Conservation (phyloP, 2,113 vertebrate genomes). For the Capricornis sumatraensis region DNA sequence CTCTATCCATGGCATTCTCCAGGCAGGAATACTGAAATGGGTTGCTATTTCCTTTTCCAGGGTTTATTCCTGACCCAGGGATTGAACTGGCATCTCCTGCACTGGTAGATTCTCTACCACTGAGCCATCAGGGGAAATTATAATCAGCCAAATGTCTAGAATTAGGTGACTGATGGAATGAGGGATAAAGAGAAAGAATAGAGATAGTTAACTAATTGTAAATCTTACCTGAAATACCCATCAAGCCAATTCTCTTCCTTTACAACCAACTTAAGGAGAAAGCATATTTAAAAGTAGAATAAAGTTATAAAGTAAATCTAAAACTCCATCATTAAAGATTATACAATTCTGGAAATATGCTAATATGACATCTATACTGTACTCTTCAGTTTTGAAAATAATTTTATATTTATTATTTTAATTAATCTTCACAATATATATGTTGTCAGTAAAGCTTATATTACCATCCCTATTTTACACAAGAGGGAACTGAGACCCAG, state of each 20-base stretch:
- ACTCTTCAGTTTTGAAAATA: background rate
- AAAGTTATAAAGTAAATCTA: background rate
- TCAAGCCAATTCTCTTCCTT: background rate
- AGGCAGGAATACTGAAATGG: background rate
- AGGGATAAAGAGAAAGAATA: background rate
- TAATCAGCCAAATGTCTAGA: background rate
- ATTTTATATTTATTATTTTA: background rate
- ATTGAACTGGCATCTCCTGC: background rate
- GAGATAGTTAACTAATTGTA: background rate
- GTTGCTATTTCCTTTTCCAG: background rate
- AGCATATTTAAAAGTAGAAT: conserved; percentile 20
- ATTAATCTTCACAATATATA: background rate
- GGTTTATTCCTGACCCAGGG: background rate
- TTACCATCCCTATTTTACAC: background rate
- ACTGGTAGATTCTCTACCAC: background rate
- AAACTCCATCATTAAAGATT: background rate
- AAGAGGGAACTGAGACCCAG: background rate
- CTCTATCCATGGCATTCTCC: background rate
- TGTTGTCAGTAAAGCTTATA: background rate
- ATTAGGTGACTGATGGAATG: background rate
- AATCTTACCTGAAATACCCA: background rate
- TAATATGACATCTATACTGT: background rate
- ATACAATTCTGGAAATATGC: background rate
- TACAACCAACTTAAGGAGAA: background rate
- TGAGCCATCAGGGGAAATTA: background rate